Evolutionary conservation across 2,113 vertebrate genomes (phyloP), one percentile per base, ranked within the genome.

Genomic region (Labrus mixtus): DNA sequence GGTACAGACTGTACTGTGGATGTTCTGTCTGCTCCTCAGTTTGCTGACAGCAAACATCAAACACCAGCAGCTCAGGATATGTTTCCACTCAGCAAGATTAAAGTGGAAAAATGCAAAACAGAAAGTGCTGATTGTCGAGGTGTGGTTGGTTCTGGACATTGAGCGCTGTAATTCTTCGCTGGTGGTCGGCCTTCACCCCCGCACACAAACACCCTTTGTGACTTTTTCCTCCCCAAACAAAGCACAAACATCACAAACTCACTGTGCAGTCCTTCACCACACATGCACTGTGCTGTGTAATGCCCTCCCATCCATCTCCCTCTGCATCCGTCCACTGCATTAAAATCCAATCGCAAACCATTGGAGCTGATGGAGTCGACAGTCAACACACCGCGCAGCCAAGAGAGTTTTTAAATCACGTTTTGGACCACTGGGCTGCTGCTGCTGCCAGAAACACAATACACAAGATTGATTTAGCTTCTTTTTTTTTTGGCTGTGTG

Each of bases 401-500:
- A 45, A 12, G 19, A 76, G 61, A 55, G 60, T 60, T 76, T 80
- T 66, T 61, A 66, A 76, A 82, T 83, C 61, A 65, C 33, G 10
- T 62, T 60, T 72, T 81, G 66, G 79, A 78, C 66, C 48, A 13
- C 17, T 13, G 2, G 0, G 37, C 19, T 2, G 60, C 56, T 36
- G 50, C 5, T 23, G 45, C 63, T 85, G 77, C 67, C 67, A 83
- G 68, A 39, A 41, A 68, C 56, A 73, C 65, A 57, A 22, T 80
- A 20, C 20, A 59, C 17, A 59, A 22, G 54, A 78, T 84, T 59
- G 62, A 83, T 41, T 20, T 29, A 29, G 43, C 19, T 54, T 7
- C 43, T 43, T 56, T 37, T 50, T 67, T 29, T 53, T 67, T 29
- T 53, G 3, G 43, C 58, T 81, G 46, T 10, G 61, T 70, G 68